These are phyloP conservation scores for Ascidia mentula DNA, from an alignment of 23 tunicate species.

Conservation along the genomic window DNA sequence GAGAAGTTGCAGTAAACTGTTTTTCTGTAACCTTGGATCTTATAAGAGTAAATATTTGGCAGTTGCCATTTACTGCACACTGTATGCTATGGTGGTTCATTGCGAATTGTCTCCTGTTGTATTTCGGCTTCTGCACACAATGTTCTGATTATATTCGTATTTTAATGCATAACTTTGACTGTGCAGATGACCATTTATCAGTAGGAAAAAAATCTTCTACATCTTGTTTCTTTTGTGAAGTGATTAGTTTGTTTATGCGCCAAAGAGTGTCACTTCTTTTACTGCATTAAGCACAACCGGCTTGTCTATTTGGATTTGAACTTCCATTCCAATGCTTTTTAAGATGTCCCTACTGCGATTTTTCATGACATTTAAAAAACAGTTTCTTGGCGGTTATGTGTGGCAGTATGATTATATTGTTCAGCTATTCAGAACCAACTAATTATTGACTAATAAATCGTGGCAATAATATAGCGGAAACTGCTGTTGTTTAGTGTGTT, in stretches of 20 bases:
- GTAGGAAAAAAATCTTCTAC: neutral
- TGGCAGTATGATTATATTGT: conserved; percentile 10
- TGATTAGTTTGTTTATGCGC: neutral
- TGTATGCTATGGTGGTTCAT: neutral
- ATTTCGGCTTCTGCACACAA: neutral
- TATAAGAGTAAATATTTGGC: neutral
- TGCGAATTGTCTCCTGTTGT: neutral
- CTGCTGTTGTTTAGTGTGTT: neutral
- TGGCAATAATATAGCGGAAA: conserved; percentile 12
- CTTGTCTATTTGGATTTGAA: neutral
- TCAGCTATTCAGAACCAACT: conserved; percentile 12
- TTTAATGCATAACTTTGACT: neutral
- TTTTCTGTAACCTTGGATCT: neutral
- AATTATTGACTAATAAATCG: conserved; percentile 10
- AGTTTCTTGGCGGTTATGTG: neutral
- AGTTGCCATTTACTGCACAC: neutral
- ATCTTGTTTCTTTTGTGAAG: neutral
- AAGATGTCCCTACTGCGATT: neutral
- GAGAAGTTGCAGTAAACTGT: neutral
- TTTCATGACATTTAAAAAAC: neutral
- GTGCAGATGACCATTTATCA: neutral
- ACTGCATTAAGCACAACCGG: neutral
- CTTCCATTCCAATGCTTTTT: neutral
- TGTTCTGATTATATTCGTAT: neutral
- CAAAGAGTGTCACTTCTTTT: neutral